phyloP scores from a whole-genome alignment of 2,888 invertebrate genomes.

The Phaonia tiefii region DNA sequence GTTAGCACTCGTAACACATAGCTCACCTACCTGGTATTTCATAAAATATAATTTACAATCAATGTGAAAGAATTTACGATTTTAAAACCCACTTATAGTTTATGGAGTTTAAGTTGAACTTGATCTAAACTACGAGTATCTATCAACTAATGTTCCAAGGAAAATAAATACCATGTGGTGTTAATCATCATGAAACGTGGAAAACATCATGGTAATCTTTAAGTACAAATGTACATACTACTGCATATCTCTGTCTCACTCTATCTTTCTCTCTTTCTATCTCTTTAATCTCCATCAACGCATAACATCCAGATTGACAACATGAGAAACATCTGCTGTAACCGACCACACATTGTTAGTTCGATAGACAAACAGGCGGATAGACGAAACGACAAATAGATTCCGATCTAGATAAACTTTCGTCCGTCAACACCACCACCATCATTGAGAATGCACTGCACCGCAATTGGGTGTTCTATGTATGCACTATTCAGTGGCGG shows the following conservation, averaged over 20 bases:
- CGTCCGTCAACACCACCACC: neutral
- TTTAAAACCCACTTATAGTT: constrained; percentile 11
- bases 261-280: too few species aligned
- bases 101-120: neutral
- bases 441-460: neutral
- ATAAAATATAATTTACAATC: neutral
- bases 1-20: too few species aligned
- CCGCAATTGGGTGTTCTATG: too few species aligned
- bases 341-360: neutral
- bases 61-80: neutral
- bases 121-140: neutral
- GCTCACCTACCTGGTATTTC: too few species aligned
- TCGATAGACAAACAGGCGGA: neutral
- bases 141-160: neutral
- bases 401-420: neutral
- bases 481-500: too few species aligned
- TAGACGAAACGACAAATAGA: neutral
- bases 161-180: constrained; percentile 9
- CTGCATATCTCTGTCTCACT: too few species aligned
- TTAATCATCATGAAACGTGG: neutral
- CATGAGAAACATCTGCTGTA: neutral
- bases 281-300: too few species aligned
- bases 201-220: neutral
- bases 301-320: too few species aligned
- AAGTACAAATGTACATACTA: neutral